A percentile compares a stretch with the other conserved stretches of the same genome.
phyloP scores from a whole-genome alignment of 2,888 invertebrate genomes.

The Anagyrus pseudococci region DNA sequence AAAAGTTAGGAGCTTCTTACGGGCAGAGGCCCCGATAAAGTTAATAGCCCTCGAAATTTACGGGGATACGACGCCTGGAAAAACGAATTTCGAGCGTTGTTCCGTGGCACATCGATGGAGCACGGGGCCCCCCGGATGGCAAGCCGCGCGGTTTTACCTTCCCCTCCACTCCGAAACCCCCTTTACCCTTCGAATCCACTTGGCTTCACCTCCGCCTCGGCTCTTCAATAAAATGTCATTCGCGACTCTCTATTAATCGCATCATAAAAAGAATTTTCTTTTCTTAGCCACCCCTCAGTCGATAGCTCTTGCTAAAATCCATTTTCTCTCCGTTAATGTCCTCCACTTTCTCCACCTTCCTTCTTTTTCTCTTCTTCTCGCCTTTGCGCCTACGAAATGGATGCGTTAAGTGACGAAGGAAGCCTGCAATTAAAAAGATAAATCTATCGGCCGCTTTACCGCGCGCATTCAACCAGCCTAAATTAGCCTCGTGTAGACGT shows the following conservation, averaged over 20 bases:
- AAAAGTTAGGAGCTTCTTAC: slow-evolving; percentile 55
- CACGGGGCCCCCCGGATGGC: too few relatives aligned
- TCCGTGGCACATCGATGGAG: slow-evolving; percentile 33
- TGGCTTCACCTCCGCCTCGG: neutral
- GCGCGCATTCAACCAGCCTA: too few relatives aligned
- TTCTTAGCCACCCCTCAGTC: neutral
- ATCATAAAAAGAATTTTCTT: slow-evolving; percentile 19
- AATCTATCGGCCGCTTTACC: neutral
- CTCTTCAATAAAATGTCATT: slow-evolving; percentile 17
- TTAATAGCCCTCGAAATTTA: slow-evolving; percentile 57
- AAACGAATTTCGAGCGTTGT: slow-evolving; percentile 41
- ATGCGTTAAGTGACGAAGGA: neutral
- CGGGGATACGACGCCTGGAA: slow-evolving; percentile 36
- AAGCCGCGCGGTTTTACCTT: too few relatives aligned
- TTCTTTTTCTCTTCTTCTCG: neutral
- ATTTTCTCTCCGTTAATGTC: slow-evolving; percentile 15
- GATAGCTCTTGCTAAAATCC: slow-evolving; percentile 10
- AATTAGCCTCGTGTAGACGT: too few relatives aligned
- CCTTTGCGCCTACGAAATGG: neutral
- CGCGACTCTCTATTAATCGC: slow-evolving; percentile 16
- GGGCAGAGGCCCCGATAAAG: slow-evolving; percentile 48
- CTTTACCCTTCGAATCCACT: too few relatives aligned
- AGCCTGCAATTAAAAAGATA: slow-evolving; percentile 22
- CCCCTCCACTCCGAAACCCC: too few relatives aligned
- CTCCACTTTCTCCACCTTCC: neutral